Evolutionary conservation across 1,140 invertebrate species (phyloP), one percentile per base, ranked within the genome.

Genomic region (Papilio machaon): DNA sequence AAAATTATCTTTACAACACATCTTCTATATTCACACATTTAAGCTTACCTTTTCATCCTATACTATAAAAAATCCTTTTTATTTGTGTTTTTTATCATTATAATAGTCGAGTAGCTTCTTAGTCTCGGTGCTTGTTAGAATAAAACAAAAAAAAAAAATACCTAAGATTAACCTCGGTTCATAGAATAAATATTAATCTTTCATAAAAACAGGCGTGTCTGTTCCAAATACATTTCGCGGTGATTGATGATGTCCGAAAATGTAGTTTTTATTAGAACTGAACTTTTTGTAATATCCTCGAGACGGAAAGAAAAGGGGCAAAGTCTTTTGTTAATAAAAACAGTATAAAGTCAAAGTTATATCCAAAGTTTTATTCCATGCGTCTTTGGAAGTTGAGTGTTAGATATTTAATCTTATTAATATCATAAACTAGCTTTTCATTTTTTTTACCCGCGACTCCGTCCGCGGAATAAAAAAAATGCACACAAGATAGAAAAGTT

Each of bases 241-340:
- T 70, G 64, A 70, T 70, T 70, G 64, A 70, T 70, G 64, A 35
- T 35, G 64, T 70, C 64, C 64, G 64, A 70, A 70, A 70, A 70
- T 70, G 64, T 70, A 70, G 64, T 70, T 70, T 70, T 70, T 70
- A 70, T 70, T 15, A 70, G 30, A 70, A 70, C 64, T 70, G 13
- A 70, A 70, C 23, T 35, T 70, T 70, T 70, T 35, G 23, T 70
- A 70, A 70, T 70, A 70, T 13, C 64, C 13, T 35, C 30, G 23
- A 35, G 13, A 17, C 13, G 30, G 64, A 70, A 64, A 64, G 54
- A 19, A n/a, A 58, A 58, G n/a, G 54, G 54, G 54, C 54, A 19
- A 58, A 58, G 54, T 35, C 30, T 70, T 70, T 70, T 70, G 10
- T 35, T 35, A 70, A 70, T 38, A 70, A 70, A 64, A 70, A 70